Evolutionary conservation across 2,888 invertebrate species (phyloP), one percentile per base, ranked within the genome.

Genomic region (Nephrotoma guestfalica): DNA sequence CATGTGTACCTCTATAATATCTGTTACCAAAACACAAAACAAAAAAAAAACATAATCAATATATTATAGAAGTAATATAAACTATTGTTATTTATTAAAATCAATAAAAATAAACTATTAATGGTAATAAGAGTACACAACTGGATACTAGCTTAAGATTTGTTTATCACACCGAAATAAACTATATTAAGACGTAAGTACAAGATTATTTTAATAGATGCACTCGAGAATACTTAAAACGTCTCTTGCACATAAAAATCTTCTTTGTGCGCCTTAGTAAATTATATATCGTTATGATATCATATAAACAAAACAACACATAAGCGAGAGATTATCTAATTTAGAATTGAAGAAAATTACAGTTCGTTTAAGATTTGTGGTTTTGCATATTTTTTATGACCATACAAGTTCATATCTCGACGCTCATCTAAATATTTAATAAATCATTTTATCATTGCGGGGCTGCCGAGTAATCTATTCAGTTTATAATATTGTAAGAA

Each of bases 1-100:
- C 99, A 92, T 99, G 99, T 86, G 99, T 99, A 87, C 99, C 99
- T 90, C 99, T 94, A 92, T 99, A 99, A 92, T 99, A 98, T 88
- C 95, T 95, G 89, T 45, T 42, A 41, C 41, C 41, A 85, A 85
- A 42, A 85, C 87, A 87, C 86, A 86, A 51, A 51, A 51, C 0
- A 71, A 71, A 5, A 71, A 51, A 51, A 51, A 51, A 51, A 15
- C 51, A 30, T 71, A 71, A 71, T 71, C 71, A 30, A 71, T 71
- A 71, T 71, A 43, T 9, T 43, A 43, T 30, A 18, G 7, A 71
- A 71, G 71, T 71, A 71, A 71, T 15, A 7, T 15, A 71, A 71
- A 71, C 30, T 71, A 71, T 15, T 71, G 71, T 71, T 71, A 71
- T 71, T 30, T 71, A 71, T 7, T 71, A 71, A 71, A 71, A 71